Base-by-base conservation (phyloP, 2,888 invertebrate species). In the Andrena praecox region DNA sequence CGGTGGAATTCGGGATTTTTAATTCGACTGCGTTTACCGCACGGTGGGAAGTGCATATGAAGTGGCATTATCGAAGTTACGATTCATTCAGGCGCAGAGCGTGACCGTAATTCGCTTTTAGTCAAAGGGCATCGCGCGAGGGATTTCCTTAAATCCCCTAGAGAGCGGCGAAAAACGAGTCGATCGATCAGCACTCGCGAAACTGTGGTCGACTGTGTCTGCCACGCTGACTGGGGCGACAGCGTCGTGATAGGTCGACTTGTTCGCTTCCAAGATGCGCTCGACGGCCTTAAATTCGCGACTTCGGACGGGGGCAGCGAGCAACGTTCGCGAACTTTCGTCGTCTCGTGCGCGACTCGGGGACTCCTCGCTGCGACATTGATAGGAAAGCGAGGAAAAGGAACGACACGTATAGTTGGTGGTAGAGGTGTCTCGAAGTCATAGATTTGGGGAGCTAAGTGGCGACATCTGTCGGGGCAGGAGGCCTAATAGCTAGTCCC, bases 121-220 rank as follows among this genome's bases (percentile, higher is more conserved):
- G 78, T 67, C 70, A 80, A 82, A 79, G 80, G 76, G 77, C 82
- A 77, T 85, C 87, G 82, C 74, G 85, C 63, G 60, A n/a, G 77
- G 60, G 77, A 82, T 81, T 84, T 73, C 56, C 75, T 68, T 59
- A 71, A 74, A 68, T 42, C 42, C 63, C 62, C 68, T 27, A 59
- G 69, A 73, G 52, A 77, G 64, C 60, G 63, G 68, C 73, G 64
- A 48, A 54, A 66, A 77, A 68, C 75, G 73, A 73, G 76, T 75
- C 74, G 77, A 77, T 74, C 74, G 72, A 77, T 79, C 78, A 62
- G 59, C 48, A 27, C 31, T 48, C 75, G 70, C 8, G 29, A 20
- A 42, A 33, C 60, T 24, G 7, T n/a, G 72, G 16, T 54, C 54
- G 54, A 54, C 54, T 20, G 54, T 54, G 54, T 42, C 42, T 16